Evolutionary conservation across 1,140 invertebrate genomes (phyloP), one percentile per base, ranked within the genome.

Genomic region (Pseudomyrmex gracilis): DNA sequence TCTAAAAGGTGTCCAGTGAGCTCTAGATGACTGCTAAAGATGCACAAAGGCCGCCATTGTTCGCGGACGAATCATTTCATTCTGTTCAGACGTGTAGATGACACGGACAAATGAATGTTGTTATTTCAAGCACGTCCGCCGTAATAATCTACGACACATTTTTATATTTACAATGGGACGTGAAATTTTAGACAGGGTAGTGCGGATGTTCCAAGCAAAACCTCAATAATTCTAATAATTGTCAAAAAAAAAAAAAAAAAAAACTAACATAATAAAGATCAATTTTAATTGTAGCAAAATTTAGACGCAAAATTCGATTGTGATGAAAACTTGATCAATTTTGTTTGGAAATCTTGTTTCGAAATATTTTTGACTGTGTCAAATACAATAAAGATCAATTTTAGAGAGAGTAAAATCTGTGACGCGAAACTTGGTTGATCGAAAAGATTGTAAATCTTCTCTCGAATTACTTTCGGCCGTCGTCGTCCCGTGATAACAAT

Each of bases 11-110:
- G 86, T 88, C 86, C 49, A 17, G 51, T 47, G 24, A 43, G 60
- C n/a, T 64, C 57, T 60, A n/a, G 76, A 60, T 51, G 68, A 64
- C 66, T 85, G 49, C 55, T 88, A 82, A 88, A 85, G 83, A 85
- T 88, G 86, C 86, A 87, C 70, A 82, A 87, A 80, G 83, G 53
- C 55, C n/a, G 0, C 76, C 12, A 85, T 84, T 88, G 86, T 88
- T 63, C 13, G 8, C 17, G 57, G 58, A 64, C 53, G 85, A 87
- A 85, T 84, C 86, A 85, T 87, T 87, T 76, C 86, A 61, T 82
- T 70, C 43, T 58, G 24, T 20, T 70, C 57, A 2, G 64, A 34
- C 53, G 20, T 24, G 24, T 68, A 7, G 7, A 63, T 20, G 20
- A 2, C 17, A 20, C 17, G 12, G 7, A 24, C 43, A 24, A n/a